phyloP scores from a whole-genome alignment of 2,888 invertebrate species.

The Gortyna flavago region DNA sequence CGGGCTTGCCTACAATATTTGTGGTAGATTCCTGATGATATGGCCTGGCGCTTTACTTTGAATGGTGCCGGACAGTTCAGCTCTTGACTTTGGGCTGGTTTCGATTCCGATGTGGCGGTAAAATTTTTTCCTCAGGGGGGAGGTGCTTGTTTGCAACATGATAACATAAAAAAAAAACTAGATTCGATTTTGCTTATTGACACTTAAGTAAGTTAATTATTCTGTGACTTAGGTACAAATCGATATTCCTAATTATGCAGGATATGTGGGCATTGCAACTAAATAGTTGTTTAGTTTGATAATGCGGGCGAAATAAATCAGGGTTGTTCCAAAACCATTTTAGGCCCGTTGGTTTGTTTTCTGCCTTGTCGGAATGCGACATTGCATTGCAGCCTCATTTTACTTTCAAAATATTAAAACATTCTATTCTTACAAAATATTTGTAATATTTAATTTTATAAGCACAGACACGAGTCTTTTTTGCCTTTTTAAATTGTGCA shows the following conservation, averaged over 20 bases:
- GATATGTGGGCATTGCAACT: constrained; percentile 11
- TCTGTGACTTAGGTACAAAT: neutral
- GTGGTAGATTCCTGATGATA: neutral
- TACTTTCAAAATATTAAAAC: neutral
- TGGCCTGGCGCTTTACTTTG: neutral
- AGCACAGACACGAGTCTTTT: neutral
- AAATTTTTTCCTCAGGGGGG: neutral
- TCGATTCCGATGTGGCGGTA: neutral
- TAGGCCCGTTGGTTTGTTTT: neutral
- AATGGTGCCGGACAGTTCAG: no score
- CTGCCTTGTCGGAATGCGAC: neutral
- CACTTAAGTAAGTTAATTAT: no score
- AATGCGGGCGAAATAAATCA: constrained; percentile 20
- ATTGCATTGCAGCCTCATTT: neutral
- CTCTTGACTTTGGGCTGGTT: neutral
- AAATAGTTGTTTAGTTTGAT: constrained; percentile 19
- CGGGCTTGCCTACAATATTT: neutral
- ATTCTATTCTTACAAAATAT: neutral
- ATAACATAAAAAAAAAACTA: neutral
- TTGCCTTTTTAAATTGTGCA: no score
- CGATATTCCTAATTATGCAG: neutral
- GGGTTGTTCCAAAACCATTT: neutral
- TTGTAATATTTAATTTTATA: neutral
- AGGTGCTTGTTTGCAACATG: neutral
- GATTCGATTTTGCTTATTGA: neutral